phyloP scores from a whole-genome alignment of 2,113 vertebrate species.

The Microtus richardsoni region DNA sequence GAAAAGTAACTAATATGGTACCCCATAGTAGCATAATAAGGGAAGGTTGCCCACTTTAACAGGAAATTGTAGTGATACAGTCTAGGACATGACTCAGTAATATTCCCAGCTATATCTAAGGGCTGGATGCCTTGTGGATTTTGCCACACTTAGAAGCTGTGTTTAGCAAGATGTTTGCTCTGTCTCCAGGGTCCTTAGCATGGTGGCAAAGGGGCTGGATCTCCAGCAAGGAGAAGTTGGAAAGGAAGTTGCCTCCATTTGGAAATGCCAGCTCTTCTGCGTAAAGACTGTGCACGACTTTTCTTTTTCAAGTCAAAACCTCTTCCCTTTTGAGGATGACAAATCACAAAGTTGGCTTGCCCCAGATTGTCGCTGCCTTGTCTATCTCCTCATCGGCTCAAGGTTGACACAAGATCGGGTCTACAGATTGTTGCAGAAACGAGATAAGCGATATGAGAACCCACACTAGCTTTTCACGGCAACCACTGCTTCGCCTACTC shows the following conservation, averaged over 20 bases:
- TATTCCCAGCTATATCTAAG: rapidly evolving
- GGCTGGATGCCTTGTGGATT: neutral
- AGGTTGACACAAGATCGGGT: neutral
- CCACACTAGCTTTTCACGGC: neutral
- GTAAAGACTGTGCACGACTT: neutral
- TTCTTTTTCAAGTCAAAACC: constrained; percentile 66
- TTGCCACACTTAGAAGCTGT: neutral
- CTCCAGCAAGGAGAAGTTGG: neutral
- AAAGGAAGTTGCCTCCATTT: neutral
- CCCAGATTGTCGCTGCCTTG: constrained; percentile 27
- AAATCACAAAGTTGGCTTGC: neutral
- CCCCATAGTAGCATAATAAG: rapidly evolving
- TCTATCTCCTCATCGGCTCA: neutral
- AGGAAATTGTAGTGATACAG: rapidly evolving
- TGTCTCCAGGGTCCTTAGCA: neutral
- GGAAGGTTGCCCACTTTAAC: neutral
- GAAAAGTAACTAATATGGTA: neutral
- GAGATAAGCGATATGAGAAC: neutral
- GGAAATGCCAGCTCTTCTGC: neutral
- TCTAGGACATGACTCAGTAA: rapidly evolving
- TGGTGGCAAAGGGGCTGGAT: neutral
- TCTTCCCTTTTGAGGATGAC: constrained; percentile 77
- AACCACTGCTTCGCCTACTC: rapidly evolving
- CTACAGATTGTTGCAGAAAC: neutral
- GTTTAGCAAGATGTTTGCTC: rapidly evolving